Evolutionary conservation across 1,140 invertebrate species (phyloP).

Genomic region (Macrocentrus cingulum): DNA sequence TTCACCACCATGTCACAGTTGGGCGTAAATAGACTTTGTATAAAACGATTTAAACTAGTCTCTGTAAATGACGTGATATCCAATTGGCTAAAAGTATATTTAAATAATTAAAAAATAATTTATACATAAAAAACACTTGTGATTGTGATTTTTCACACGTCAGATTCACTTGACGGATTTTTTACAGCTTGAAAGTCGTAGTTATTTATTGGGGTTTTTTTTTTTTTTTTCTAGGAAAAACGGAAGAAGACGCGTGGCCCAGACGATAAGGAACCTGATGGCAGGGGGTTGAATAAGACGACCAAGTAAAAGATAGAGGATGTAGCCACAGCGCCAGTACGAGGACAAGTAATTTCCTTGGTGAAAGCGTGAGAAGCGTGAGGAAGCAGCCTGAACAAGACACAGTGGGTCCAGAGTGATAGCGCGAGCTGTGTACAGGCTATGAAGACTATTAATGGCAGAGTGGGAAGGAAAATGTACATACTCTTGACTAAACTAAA

Average conservation of each 20-base stretch:
- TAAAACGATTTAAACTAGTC: background rate
- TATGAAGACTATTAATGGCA: background rate
- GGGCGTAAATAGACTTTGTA: background rate
- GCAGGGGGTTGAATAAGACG: conserved; percentile 14
- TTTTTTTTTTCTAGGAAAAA: background rate
- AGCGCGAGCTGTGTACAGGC: conserved; percentile 29
- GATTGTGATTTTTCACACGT: background rate
- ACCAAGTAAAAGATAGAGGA: background rate
- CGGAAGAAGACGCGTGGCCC: conserved; percentile 9
- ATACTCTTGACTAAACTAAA: conserved; percentile 56
- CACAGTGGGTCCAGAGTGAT: background rate
- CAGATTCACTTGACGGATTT: background rate
- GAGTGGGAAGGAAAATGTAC: conserved; percentile 15
- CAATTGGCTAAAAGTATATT: background rate
- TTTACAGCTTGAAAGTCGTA: background rate
- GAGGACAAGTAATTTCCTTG: conserved; percentile 59
- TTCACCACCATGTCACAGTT: conserved; percentile 14
- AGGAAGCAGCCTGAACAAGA: conserved; percentile 19
- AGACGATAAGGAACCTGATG: conserved; percentile 3
- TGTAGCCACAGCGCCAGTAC: conserved; percentile 23
- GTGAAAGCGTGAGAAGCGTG: conserved; percentile 51
- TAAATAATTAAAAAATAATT: no score
- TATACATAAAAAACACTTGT: background rate
- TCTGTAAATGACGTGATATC: conserved; percentile 4
- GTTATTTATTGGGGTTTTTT: conserved; percentile 13